A percentile compares a stretch with the other conserved stretches of the same genome.
Evolutionary conservation across 2,888 invertebrate species (phyloP).

Genomic region (Limnephilus marmoratus): DNA sequence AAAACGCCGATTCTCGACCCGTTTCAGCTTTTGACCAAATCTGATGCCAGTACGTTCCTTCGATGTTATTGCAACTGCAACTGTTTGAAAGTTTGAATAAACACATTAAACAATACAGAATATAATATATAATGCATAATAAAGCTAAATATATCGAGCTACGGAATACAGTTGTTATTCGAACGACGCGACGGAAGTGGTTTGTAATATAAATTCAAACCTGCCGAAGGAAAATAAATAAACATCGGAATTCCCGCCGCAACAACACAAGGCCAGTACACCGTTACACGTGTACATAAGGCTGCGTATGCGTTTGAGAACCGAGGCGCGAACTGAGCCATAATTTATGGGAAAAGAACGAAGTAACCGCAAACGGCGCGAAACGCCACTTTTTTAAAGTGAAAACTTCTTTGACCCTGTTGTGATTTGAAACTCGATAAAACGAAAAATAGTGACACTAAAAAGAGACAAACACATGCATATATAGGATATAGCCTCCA

Average conservation of each 20-base stretch:
- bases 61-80: background rate
- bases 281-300: background rate
- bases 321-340: background rate
- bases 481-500: no score
- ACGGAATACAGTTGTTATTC: background rate
- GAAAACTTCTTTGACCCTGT: no score
- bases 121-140: no score
- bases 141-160: background rate
- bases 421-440: no score
- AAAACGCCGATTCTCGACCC: no score
- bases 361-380: no score
- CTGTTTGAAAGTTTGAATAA: background rate
- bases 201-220: slow-evolving; percentile 24
- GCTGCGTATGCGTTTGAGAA: background rate
- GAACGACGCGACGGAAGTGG: background rate
- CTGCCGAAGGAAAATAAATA: slow-evolving; percentile 13
- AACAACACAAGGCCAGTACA: background rate
- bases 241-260: background rate
- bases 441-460: no score
- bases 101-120: no score
- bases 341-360: no score
- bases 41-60: background rate
- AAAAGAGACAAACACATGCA: no score
- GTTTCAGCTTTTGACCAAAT: background rate
- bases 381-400: no score